Conservation (phyloP, 2,797 vertebrate genomes). For the Ctenopoma kingsleyae region DNA sequence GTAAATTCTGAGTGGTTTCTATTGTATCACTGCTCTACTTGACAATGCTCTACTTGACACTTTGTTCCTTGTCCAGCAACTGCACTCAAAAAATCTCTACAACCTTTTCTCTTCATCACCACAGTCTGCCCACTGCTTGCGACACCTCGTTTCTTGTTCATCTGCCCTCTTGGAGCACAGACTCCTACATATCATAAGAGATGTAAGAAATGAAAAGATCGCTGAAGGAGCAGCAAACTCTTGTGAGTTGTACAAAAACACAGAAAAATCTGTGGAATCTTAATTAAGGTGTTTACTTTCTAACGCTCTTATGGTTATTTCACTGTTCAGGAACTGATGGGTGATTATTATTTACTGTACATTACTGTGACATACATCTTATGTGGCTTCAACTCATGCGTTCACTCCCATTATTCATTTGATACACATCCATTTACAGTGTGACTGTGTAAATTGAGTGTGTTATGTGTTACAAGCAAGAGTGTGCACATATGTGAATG, state of each 20-base stretch:
- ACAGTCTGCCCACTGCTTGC: slow-evolving; percentile 57
- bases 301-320: slow-evolving; percentile 5
- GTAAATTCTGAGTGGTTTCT: slow-evolving; percentile 33
- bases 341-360: slow-evolving; percentile 53
- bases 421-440: slow-evolving; percentile 35
- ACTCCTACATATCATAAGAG: slow-evolving; percentile 67
- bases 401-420: slow-evolving; percentile 35
- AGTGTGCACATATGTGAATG: slow-evolving; percentile 28
- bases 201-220: slow-evolving; percentile 52
- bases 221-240: slow-evolving; percentile 26
- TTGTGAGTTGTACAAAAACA: slow-evolving; percentile 21
- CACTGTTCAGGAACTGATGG: slow-evolving; percentile 36
- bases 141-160: slow-evolving; percentile 62
- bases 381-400: slow-evolving; percentile 34
- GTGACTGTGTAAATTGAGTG: slow-evolving; percentile 49
- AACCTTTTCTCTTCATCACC: slow-evolving; percentile 53
- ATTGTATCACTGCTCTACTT: slow-evolving; percentile 16
- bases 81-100: slow-evolving; percentile 52
- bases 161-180: slow-evolving; percentile 51
- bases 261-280: slow-evolving; percentile 32
- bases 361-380: slow-evolving; percentile 61
- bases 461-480: slow-evolving; percentile 33
- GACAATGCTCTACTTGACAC: slow-evolving; percentile 57
- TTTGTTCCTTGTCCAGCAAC: slow-evolving; percentile 33
- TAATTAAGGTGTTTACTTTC: slow-evolving; percentile 49